A percentile compares a stretch with the other conserved stretches of the same genome.
Evolutionary conservation across 2,113 vertebrate genomes (phyloP).

Genomic region (Nyctibius bracteatus): DNA sequence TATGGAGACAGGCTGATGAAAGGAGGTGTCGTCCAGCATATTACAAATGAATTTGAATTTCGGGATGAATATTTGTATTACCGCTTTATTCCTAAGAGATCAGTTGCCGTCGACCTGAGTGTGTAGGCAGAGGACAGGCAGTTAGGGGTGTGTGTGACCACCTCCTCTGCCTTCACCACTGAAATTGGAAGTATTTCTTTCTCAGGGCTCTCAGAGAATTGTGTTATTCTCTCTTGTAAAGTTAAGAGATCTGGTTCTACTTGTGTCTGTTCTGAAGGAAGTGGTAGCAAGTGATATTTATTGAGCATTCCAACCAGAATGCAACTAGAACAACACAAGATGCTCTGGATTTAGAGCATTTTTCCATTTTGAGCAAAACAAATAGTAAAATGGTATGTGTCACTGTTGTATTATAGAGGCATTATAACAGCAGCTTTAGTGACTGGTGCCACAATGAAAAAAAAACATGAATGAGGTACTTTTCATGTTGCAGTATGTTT

Average conservation of each 20-base stretch:
- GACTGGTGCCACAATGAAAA: background rate
- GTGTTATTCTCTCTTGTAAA: background rate
- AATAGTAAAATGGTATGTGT: background rate
- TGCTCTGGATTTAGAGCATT: background rate
- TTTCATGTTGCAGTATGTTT: background rate
- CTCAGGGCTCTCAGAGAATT: background rate
- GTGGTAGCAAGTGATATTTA: background rate
- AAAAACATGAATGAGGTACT: background rate
- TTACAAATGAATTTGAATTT: slow-evolving; percentile 83
- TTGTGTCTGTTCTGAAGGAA: background rate
- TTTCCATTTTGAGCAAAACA: background rate
- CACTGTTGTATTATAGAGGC: background rate
- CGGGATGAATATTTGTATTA: slow-evolving; percentile 86
- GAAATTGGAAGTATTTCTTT: background rate
- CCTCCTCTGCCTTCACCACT: background rate
- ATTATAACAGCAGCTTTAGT: background rate
- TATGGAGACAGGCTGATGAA: slow-evolving; percentile 85
- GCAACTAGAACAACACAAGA: background rate
- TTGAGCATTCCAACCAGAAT: background rate
- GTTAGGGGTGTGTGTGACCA: background rate
- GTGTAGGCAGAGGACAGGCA: background rate
- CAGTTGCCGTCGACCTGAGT: background rate
- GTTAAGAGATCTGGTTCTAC: background rate
- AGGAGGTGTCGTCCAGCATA: slow-evolving; percentile 86
- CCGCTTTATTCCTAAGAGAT: slow-evolving; percentile 73